A percentile compares a stretch with the other conserved stretches of the same genome.
Evolutionary conservation across 2,888 invertebrate species (phyloP).

Genomic region (Hydroisotoma schaefferi): DNA sequence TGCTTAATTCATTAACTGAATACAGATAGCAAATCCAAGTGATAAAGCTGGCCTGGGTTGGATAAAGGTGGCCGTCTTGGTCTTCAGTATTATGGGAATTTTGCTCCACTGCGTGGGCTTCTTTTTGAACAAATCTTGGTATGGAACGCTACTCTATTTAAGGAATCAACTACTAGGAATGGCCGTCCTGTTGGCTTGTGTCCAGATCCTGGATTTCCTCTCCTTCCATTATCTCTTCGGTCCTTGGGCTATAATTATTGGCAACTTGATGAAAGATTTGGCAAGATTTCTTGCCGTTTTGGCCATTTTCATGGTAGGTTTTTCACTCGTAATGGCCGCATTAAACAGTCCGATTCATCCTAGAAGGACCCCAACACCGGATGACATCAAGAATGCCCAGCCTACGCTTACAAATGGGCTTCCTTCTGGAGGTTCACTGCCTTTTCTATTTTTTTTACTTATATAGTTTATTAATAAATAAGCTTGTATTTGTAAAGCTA

Average conservation of each 20-base stretch:
- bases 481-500: background rate
- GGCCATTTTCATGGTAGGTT: conserved; percentile 96
- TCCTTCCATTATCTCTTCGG: conserved; percentile 99
- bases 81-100: conserved; percentile 86
- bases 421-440: conserved; percentile 48
- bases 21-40: conserved; percentile 69
- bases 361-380: conserved; percentile 22
- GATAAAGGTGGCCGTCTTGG: conserved; percentile 80
- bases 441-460: conserved; percentile 25
- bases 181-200: conserved; percentile 91
- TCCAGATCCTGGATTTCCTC: conserved; percentile 94
- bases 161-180: conserved; percentile 96
- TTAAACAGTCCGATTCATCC: conserved; percentile 74
- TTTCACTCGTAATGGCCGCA: conserved; percentile 94
- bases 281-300: conserved; percentile 96
- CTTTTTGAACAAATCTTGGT: conserved; percentile 57
- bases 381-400: conserved; percentile 22
- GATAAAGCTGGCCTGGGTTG: conserved; percentile 96
- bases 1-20: conserved; percentile 54
- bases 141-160: conserved; percentile 86
- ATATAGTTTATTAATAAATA: no score
- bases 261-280: conserved; percentile 86
- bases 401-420: conserved; percentile 49
- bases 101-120: conserved; percentile 74
- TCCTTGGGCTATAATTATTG: conserved; percentile 99